phyloP scores from a whole-genome alignment of 2,113 vertebrate genomes.

The Lepidothrix coronata region DNA sequence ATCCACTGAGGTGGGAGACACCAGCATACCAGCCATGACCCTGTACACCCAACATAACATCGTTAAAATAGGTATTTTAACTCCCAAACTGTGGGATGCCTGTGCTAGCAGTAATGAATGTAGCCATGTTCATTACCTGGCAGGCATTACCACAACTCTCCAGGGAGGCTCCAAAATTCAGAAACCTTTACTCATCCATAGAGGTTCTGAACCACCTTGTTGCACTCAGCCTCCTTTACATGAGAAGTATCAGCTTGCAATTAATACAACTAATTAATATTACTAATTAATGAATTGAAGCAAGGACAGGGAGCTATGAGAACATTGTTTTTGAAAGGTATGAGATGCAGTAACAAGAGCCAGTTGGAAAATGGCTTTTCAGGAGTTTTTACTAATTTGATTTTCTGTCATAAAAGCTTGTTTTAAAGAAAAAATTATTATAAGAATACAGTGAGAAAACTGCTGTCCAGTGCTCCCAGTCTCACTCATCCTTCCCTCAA shows the following conservation, averaged over 20 bases:
- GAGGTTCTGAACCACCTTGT: neutral
- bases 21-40: neutral
- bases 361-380: neutral
- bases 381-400: neutral
- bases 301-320: neutral
- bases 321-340: neutral
- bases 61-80: neutral
- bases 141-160: neutral
- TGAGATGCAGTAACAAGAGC: neutral
- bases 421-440: neutral
- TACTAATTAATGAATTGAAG: slow-evolving; percentile 12
- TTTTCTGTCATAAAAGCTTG: neutral
- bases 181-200: neutral
- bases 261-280: slow-evolving; percentile 34
- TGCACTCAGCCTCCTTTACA: neutral
- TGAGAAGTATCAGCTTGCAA: neutral
- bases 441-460: neutral
- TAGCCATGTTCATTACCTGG: neutral
- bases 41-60: neutral
- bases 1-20: neutral
- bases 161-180: neutral
- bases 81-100: rapidly evolving
- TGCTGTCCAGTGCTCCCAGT: neutral
- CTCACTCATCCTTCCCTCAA: neutral
- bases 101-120: neutral